Evolutionary conservation across 2,888 invertebrate genomes (phyloP).

Genomic region (Lochmaea crataegi): DNA sequence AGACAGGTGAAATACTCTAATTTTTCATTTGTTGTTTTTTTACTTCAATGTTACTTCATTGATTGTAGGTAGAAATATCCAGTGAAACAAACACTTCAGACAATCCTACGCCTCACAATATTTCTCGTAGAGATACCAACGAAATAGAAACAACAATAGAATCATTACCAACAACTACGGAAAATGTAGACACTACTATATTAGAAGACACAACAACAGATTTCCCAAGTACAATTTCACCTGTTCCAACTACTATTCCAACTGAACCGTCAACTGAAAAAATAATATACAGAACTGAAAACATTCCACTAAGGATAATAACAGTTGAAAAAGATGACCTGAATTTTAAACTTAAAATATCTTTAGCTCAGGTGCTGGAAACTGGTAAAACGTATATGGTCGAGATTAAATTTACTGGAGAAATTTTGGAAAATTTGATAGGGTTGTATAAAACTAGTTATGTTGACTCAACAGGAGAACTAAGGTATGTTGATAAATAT

Average conservation of each 20-base stretch:
- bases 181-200: not conserved
- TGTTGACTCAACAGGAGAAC: conserved; percentile 63
- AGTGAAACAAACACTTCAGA: conserved; percentile 33
- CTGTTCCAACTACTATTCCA: conserved; percentile 14
- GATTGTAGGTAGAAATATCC: conserved; percentile 29
- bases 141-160: conserved; percentile 29
- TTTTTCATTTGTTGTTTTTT: not conserved
- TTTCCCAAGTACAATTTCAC: not conserved
- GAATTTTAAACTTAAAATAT: conserved; percentile 63
- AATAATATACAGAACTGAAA: conserved; percentile 42
- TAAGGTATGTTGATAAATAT: conserved; percentile 65
- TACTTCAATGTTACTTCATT: not conserved
- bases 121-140: conserved; percentile 36
- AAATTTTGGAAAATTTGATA: conserved; percentile 70
- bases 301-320: conserved; percentile 49
- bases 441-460: conserved; percentile 80
- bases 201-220: conserved; percentile 4
- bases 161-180: conserved; percentile 17
- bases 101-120: conserved; percentile 22
- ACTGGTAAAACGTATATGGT: conserved; percentile 69
- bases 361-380: conserved; percentile 63
- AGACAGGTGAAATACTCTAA: conserved; percentile 33
- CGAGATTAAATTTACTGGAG: conserved; percentile 69
- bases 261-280: conserved; percentile 37
- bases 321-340: conserved; percentile 60